Conservation (phyloP, 2,888 invertebrate genomes). For the Yponomeuta sedellus region DNA sequence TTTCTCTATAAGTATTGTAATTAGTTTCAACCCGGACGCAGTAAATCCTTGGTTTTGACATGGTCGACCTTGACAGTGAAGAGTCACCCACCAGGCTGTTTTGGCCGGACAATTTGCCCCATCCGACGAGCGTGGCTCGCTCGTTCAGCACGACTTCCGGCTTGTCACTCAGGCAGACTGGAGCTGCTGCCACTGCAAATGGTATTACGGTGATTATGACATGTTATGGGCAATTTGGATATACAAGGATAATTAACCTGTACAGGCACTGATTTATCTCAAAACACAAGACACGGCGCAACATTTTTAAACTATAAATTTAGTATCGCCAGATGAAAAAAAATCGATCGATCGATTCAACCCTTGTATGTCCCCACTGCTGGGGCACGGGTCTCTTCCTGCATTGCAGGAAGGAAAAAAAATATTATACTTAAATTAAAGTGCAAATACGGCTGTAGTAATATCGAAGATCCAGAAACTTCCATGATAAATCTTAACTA, state of each 20-base stretch:
- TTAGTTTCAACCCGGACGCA: too few species aligned
- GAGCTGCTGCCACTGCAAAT: constrained; percentile 83
- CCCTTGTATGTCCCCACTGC: too few species aligned
- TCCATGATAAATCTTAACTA: constrained; percentile 12
- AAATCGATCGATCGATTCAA: too few species aligned
- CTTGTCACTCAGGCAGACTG: constrained; percentile 84
- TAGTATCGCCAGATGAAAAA: too few species aligned
- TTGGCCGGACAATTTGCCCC: constrained; percentile 83
- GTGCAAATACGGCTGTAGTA: too few species aligned
- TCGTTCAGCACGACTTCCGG: constrained; percentile 80
- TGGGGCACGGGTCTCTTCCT: too few species aligned
- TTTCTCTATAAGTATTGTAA: too few species aligned
- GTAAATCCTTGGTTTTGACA: not conserved
- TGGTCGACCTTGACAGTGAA: not conserved
- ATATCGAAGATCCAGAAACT: too few species aligned
- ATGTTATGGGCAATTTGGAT: not conserved
- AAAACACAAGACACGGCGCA: too few species aligned
- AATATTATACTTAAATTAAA: too few species aligned
- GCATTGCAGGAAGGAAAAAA: too few species aligned
- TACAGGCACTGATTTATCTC: not conserved
- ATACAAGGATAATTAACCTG: not conserved
- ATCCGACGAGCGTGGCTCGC: constrained; percentile 80
- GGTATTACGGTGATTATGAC: not conserved
- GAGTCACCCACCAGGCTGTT: constrained; percentile 54
- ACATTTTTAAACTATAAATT: too few species aligned